Conservation (phyloP, 2,113 vertebrate genomes). For the Nothoprocta pentlandii region DNA sequence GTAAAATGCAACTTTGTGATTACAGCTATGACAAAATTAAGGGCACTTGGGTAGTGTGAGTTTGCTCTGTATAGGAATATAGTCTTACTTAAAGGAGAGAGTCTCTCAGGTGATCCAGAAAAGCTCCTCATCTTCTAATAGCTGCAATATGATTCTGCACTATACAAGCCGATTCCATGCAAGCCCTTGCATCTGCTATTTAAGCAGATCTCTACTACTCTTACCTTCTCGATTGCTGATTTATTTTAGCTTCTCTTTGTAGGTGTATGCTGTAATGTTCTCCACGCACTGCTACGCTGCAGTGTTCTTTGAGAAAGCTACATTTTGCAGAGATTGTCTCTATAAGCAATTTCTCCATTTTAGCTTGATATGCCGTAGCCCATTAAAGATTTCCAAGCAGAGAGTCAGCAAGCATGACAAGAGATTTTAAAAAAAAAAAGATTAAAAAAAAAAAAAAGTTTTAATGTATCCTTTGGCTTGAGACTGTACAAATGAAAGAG, state of each 20-base stretch:
- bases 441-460: background rate
- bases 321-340: background rate
- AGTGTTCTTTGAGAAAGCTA: conserved; percentile 40
- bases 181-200: background rate
- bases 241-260: conserved; percentile 25
- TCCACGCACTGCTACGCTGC: background rate
- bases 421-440: background rate
- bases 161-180: background rate
- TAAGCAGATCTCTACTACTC: background rate
- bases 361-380: conserved; percentile 50
- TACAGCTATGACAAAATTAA: background rate
- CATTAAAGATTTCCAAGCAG: conserved; percentile 62
- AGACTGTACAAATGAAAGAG: conserved; percentile 39
- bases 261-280: background rate
- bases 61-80: background rate
- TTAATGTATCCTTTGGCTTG: conserved; percentile 51
- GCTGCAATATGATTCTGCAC: background rate
- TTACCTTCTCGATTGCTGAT: conserved; percentile 12
- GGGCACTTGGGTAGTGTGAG: background rate
- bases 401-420: conserved; percentile 47
- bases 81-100: background rate
- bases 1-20: background rate
- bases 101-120: background rate
- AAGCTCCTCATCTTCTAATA: background rate
- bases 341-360: conserved; percentile 39